Base-by-base conservation (phyloP, 2,888 invertebrate species). In the Andrena flavipes region DNA sequence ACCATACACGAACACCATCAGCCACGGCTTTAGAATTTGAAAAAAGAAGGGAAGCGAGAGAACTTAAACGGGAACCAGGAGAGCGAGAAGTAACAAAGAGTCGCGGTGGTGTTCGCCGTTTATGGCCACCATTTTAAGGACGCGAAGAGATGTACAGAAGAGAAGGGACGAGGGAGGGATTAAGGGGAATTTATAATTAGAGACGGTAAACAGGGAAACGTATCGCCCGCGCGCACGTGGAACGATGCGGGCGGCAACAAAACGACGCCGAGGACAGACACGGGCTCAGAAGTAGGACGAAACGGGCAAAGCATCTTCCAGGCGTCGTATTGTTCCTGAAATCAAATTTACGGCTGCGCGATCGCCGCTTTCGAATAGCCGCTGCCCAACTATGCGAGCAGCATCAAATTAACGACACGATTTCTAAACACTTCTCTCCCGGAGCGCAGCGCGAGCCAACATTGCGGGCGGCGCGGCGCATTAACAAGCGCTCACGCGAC, bases 371-470 rank as follows among this genome's bases (percentile, higher is more conserved):
- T 84, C 86, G 78, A 86, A 86, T 75, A 81, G 56, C 59, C 81
- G 64, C 68, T 80, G 75, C 54, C 77, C 77, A 85, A 73, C 85
- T 85, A 68, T 84, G 85, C 83, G 85, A 79, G 60, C 56, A 79
- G 85, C 82, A 59, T 85, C 74, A 54, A 86, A 84, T 86, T 84
- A 84, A 86, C 81, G 72, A 78, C 84, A 60, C 86, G 86, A 86
- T 86, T 85, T 86, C 84, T 85, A 86, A 81, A 76, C 65, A 65
- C 72, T 83, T 76, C 65, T 76, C 76, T 68, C 72, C 33, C 59
- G 42, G 59, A 63, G 63, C 69, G 51, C 62, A 23, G 54, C 54
- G 79, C 54, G 35, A 69, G 54, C 51, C 26, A 26, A 48, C 69
- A 48, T 29, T 49, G 23, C n/a, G 42, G 54, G 49, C 26, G 26